Evolutionary conservation across 2,797 vertebrate species (phyloP).

Genomic region (Sarcophilus harrisii): DNA sequence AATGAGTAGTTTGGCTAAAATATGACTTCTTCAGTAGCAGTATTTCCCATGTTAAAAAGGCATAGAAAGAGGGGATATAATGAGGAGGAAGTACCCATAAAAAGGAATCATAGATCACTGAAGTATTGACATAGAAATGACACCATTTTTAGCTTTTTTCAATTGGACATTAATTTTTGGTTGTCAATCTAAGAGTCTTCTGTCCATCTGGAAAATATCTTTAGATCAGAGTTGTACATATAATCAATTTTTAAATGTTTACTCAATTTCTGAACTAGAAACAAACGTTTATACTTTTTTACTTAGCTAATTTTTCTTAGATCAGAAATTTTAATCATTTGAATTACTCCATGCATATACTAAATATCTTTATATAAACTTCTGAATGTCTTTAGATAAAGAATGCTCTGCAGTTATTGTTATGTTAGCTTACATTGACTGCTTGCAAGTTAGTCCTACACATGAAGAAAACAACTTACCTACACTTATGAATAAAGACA

Average conservation of each 20-base stretch:
- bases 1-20: not conserved
- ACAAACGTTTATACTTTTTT: conserved; percentile 9
- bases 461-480: not conserved
- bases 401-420: conserved; percentile 17
- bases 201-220: not conserved
- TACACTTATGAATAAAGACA: conserved; percentile 5
- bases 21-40: not conserved
- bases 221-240: conserved; percentile 6
- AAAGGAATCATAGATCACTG: not conserved
- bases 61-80: not conserved
- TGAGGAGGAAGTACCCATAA: not conserved
- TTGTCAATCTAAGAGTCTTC: not conserved
- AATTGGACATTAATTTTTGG: conserved; percentile 28
- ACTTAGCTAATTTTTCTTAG: conserved; percentile 25
- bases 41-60: not conserved
- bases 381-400: conserved; percentile 7
- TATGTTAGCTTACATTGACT: conserved; percentile 5
- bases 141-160: not conserved
- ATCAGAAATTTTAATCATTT: conserved; percentile 65
- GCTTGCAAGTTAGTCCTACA: conserved; percentile 10
- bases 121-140: not conserved
- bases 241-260: conserved; percentile 11
- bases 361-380: conserved; percentile 42
- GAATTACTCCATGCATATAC: conserved; percentile 49
- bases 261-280: conserved; percentile 8